These are phyloP conservation scores for Palythoa grandiflora DNA, from an alignment of 92 coral and sea anemone species.

Conservation along the genomic window DNA sequence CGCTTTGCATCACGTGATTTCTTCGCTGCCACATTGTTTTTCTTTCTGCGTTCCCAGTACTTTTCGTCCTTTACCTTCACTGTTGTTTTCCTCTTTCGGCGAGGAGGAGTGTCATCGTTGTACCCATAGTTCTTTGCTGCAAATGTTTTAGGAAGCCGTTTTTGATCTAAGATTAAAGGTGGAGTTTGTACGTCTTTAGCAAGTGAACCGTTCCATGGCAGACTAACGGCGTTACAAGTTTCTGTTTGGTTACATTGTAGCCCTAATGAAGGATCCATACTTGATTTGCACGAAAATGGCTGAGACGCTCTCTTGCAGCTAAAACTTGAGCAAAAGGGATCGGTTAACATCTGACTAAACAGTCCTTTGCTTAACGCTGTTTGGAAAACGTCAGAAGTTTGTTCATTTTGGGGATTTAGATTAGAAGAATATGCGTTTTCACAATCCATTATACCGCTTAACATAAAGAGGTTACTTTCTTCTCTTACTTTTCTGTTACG, in stretches of 20 bases:
- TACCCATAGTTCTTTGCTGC: neutral
- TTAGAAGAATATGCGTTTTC: neutral
- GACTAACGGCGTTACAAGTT: neutral
- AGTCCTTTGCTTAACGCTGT: neutral
- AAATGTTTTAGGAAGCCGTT: neutral
- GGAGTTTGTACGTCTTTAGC: neutral
- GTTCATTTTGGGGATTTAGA: neutral
- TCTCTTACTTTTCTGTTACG: neutral
- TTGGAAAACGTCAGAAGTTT: neutral
- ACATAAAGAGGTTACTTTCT: neutral
- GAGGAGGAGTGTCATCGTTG: neutral
- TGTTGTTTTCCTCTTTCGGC: neutral
- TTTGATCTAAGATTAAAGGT: neutral
- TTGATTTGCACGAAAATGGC: neutral
- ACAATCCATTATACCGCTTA: neutral
- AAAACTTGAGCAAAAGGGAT: neutral
- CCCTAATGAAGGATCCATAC: neutral
- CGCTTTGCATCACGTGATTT: conserved; percentile 42
- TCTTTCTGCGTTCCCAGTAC: conserved; percentile 12
- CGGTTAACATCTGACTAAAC: neutral
- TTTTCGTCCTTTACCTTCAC: conserved; percentile 7
- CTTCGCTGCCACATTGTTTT: conserved; percentile 11
- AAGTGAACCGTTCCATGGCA: neutral
- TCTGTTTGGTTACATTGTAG: neutral
- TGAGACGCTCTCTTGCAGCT: neutral